Evolutionary conservation across 2,888 invertebrate genomes (phyloP), one percentile per base, ranked within the genome.

Genomic region (Sialis lutaria): DNA sequence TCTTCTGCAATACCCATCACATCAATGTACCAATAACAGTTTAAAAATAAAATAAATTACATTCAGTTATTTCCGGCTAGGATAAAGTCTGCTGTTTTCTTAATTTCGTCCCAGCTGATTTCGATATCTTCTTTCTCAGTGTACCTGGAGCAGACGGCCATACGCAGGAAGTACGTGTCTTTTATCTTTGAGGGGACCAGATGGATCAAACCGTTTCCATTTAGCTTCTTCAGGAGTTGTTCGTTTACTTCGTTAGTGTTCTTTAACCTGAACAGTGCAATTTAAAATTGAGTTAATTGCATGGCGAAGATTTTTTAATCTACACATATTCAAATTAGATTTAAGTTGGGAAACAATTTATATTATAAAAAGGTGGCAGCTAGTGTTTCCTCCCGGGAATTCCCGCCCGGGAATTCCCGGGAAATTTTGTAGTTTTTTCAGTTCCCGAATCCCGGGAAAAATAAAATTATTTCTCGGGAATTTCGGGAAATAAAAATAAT

Each of bases 171-270:
- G 63, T 83, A 95, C 0, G 71, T 72, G 51, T 82, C 88, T 41
- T 78, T 75, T 49, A 92, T 82, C 65, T 87, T 87, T 0, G 92
- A 84, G 0, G 96, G 93, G 10, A 93, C 92, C 58, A 96, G 70
- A 62, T 95, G 92, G 52, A 97, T 91, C 54, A 85, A 79, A 5
- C 92, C 91, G 47, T 87, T 79, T 0, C 84, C 87, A 61, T 95
- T 95, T 50, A 96, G 84, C 48, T 75, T 75, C 59, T 87, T 85
- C 51, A 92, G 64, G 1, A 95, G 67, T 4, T 71, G 69, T 62
- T 95, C 91, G 58, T 88, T 95, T 3, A 75, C 55, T 52, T 87
- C 87, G 60, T 95, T 92, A 1, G 73, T 67, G 6, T 81, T 85
- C 72, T 92, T 95, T 9, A 97, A 64, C 55, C 92, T 74, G 22